Percentiles rank a stretch among this genome's conserved stretches.
phyloP scores from a whole-genome alignment of 2,888 invertebrate genomes.

The Calameuta filiformis region DNA sequence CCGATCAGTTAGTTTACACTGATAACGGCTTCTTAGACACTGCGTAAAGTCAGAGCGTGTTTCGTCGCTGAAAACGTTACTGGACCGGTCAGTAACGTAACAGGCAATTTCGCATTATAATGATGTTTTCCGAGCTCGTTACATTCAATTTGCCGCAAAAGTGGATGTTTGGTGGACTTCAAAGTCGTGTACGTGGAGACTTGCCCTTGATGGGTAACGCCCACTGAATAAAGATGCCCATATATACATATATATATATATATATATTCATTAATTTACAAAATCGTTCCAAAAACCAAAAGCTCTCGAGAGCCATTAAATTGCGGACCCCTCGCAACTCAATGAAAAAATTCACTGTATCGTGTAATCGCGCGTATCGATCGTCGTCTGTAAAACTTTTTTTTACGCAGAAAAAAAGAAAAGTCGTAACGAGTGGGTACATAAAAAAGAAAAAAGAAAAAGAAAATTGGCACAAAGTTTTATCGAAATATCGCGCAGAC shows the following conservation, averaged over 20 bases:
- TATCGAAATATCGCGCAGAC: not conserved
- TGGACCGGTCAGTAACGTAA: not conserved
- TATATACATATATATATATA: too few relatives aligned
- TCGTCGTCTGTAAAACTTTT: not conserved
- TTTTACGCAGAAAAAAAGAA: not conserved
- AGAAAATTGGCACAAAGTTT: not conserved
- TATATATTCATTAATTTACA: not conserved
- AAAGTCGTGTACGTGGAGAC: not conserved
- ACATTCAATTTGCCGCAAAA: conserved; percentile 4
- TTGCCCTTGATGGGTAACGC: not conserved
- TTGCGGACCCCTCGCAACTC: not conserved
- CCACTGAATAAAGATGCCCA: not conserved
- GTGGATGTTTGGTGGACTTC: not conserved
- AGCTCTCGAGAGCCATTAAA: not conserved
- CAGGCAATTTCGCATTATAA: conserved; percentile 5
- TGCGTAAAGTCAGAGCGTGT: not conserved
- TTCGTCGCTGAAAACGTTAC: not conserved
- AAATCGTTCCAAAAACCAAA: not conserved
- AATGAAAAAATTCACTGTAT: not conserved
- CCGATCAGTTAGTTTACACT: too few relatives aligned
- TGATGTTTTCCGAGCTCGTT: conserved; percentile 1
- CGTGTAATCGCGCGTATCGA: not conserved
- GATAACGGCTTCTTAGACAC: too few relatives aligned
- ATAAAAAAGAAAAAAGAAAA: not conserved
- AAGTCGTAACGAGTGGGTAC: not conserved